A percentile compares a stretch with the other conserved stretches of the same genome.
phyloP scores from a whole-genome alignment of 2,888 invertebrate genomes.

The Arge pagana region DNA sequence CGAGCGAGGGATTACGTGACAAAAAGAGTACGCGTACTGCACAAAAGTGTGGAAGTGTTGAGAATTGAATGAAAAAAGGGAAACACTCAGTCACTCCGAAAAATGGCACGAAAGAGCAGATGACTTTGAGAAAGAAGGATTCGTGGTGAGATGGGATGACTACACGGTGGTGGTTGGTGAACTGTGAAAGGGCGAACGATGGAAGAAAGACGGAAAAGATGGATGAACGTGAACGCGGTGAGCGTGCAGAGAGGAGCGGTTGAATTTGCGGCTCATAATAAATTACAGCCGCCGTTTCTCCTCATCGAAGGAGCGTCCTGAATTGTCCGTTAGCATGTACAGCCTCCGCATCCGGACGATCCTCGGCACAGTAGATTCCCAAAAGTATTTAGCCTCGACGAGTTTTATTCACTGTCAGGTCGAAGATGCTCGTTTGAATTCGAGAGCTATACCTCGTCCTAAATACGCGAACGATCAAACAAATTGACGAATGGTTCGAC shows the following conservation, averaged over 20 bases:
- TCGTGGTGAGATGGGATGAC: slow-evolving; percentile 31
- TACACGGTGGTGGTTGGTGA: slow-evolving; percentile 44
- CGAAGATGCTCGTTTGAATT: too few species aligned
- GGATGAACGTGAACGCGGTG: slow-evolving; percentile 42
- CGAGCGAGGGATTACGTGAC: too few species aligned
- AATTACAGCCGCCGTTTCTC: slow-evolving; percentile 56
- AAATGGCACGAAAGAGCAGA: slow-evolving; percentile 55
- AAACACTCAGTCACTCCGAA: slow-evolving; percentile 59
- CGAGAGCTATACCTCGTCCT: too few species aligned
- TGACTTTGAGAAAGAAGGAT: slow-evolving; percentile 28
- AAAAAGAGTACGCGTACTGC: too few species aligned
- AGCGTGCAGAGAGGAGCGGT: slow-evolving; percentile 53
- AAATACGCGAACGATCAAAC: too few species aligned
- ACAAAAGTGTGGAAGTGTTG: slow-evolving; percentile 59
- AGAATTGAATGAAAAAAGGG: slow-evolving; percentile 59
- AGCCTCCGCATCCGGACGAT: too few species aligned
- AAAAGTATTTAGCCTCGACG: too few species aligned
- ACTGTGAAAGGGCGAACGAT: slow-evolving; percentile 58
- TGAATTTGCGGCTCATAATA: slow-evolving; percentile 57
- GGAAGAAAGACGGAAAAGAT: slow-evolving; percentile 54
- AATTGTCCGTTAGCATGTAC: too few species aligned
- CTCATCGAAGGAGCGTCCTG: too few species aligned
- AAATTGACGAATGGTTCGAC: too few species aligned
- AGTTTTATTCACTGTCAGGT: too few species aligned
- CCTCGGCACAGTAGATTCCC: too few species aligned